These are phyloP conservation scores for Myotis davidii DNA, from an alignment of 2,113 vertebrate genomes.

Conservation along the genomic window DNA sequence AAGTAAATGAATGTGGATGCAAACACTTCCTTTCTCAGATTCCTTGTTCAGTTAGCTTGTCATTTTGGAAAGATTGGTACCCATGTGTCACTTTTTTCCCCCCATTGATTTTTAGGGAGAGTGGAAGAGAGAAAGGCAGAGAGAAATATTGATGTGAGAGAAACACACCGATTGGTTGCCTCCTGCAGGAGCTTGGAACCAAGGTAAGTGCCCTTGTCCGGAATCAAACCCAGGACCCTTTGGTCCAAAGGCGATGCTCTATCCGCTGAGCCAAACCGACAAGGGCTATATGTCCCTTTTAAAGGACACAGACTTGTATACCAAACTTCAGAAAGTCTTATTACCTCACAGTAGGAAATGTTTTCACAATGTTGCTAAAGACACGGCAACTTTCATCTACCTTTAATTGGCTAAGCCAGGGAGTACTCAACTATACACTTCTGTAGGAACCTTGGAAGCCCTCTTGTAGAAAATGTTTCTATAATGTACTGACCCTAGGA, in stretches of 20 bases:
- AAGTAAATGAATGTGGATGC: neutral
- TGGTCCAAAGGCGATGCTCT: too few relatives aligned
- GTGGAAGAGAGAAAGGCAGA: too few relatives aligned
- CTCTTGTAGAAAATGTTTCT: conserved; percentile 26
- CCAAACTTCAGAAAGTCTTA: conserved; percentile 1
- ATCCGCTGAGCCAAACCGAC: too few relatives aligned
- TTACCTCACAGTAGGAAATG: neutral
- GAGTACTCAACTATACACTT: neutral
- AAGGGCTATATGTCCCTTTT: neutral
- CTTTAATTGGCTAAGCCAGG: conserved; percentile 32
- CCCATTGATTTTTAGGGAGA: too few relatives aligned
- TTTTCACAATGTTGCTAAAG: neutral
- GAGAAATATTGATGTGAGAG: too few relatives aligned
- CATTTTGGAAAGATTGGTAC: neutral
- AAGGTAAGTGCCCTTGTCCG: too few relatives aligned
- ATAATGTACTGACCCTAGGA: neutral
- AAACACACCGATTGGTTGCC: too few relatives aligned
- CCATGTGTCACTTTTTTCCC: neutral
- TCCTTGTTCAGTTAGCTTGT: neutral
- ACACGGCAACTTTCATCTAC: conserved; percentile 1
- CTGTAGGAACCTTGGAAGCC: neutral
- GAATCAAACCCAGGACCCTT: too few relatives aligned
- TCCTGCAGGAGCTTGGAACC: too few relatives aligned
- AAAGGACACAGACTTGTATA: neutral
- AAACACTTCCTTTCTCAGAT: neutral